phyloP scores from a whole-genome alignment of 2,797 vertebrate genomes.

The Cossypha niveicapilla region DNA sequence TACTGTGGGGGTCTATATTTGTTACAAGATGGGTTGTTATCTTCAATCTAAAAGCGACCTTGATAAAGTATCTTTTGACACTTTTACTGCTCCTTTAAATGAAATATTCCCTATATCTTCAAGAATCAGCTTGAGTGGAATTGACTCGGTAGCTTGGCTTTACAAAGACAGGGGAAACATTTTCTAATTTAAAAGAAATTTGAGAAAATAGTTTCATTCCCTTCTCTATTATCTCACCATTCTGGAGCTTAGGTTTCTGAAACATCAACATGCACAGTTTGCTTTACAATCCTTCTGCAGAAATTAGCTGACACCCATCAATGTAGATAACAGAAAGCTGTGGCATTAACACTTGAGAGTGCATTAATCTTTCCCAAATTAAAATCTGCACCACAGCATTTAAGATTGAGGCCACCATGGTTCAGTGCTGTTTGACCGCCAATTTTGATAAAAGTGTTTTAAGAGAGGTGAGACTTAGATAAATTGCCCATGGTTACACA shows the following conservation, averaged over 20 bases:
- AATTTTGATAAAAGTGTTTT: slow-evolving; percentile 98
- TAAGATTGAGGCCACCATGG: slow-evolving; percentile 90
- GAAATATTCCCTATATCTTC: slow-evolving; percentile 73
- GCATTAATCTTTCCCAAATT: slow-evolving; percentile 99
- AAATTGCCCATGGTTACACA: slow-evolving; percentile 82
- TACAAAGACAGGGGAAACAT: slow-evolving; percentile 69
- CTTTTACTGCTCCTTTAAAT: slow-evolving; percentile 73
- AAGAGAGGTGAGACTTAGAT: slow-evolving; percentile 94
- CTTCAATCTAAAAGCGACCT: slow-evolving; percentile 62
- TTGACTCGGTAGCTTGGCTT: slow-evolving; percentile 66
- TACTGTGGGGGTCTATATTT: slow-evolving; percentile 38
- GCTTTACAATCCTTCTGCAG: slow-evolving; percentile 78
- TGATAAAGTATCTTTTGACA: slow-evolving; percentile 72
- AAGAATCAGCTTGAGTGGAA: slow-evolving; percentile 62
- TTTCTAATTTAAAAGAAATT: slow-evolving; percentile 87
- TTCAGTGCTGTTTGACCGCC: slow-evolving; percentile 87
- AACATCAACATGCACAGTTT: slow-evolving; percentile 78
- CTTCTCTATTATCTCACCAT: slow-evolving; percentile 72
- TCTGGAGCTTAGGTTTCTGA: slow-evolving; percentile 63
- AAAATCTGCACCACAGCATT: slow-evolving; percentile 88
- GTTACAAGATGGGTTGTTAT: slow-evolving; percentile 50
- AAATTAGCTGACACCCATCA: slow-evolving; percentile 89
- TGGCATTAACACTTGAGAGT: slow-evolving; percentile 84
- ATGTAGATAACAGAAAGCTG: slow-evolving; percentile 84
- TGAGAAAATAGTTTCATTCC: slow-evolving; percentile 82